Evolutionary conservation across 2,113 vertebrate species (phyloP), one percentile per base, ranked within the genome.

Genomic region (Donacobius atricapilla): DNA sequence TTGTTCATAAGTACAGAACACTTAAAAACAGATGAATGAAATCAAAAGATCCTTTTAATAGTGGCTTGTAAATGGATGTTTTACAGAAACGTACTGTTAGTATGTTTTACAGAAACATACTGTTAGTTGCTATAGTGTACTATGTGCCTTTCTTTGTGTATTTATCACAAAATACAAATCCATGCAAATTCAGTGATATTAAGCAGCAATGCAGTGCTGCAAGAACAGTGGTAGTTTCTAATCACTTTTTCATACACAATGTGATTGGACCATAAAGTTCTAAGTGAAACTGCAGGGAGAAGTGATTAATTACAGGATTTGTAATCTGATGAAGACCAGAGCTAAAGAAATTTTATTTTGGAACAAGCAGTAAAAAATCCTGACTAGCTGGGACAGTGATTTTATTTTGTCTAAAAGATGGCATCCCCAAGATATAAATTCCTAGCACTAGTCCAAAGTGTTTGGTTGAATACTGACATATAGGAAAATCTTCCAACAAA

Each of bases 391-490:
- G 10, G 70, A 83, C 27, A 57, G 61, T 80, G 78, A 87, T 91
- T 94, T 95, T 91, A 69, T 92, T 94, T 95, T 91, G 73, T 76
- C 77, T 96, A 66, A 93, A 90, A 93, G 64, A 80, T 85, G 66
- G 45, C 66, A 77, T 61, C 27, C 27, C 25, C 63, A 56, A 77
- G 23, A 93, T 79, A 79, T 80, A 83, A 93, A 94, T 87, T 87
- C 50, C 51, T 90, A 83, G n/a, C 0, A 2, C 39, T 87, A 7
- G 58, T 96, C 81, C 57, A 69, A 77, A 94, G 42, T 79, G 13
- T 39, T 91, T 60, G 28, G 37, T 94, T 91, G 61, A 51, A 68
- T 93, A 85, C 69, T 88, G 87, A 87, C 35, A 66, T 35, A 58
- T 6, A 85, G 50, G 93, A 91, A 94, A 88, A 63, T 72, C 44